phyloP scores from a whole-genome alignment of 2,888 invertebrate genomes.

The Unio pictorum region DNA sequence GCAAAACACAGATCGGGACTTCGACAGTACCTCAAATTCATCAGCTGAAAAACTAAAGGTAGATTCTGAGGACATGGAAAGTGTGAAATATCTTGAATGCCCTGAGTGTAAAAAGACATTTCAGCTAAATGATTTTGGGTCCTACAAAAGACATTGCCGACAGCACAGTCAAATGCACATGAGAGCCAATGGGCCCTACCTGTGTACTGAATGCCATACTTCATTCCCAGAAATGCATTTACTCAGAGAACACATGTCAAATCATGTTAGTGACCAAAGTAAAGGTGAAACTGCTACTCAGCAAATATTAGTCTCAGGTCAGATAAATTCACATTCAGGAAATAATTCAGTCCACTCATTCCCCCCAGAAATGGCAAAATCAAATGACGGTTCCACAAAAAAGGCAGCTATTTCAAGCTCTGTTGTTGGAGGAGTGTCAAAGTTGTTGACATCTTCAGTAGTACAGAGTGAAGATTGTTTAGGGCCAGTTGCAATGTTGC shows the following conservation, averaged over 20 bases:
- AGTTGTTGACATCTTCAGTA: too few species aligned
- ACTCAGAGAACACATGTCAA: conserved; percentile 38
- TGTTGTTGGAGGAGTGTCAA: too few species aligned
- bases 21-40: conserved; percentile 5
- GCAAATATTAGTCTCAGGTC: too few species aligned
- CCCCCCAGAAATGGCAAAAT: too few species aligned
- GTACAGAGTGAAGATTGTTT: too few species aligned
- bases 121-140: conserved; percentile 65
- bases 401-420: too few species aligned
- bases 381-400: too few species aligned
- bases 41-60: conserved; percentile 1
- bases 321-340: too few species aligned
- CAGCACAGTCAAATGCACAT: conserved; percentile 53
- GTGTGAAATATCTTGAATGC: conserved; percentile 56
- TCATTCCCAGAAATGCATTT: conserved; percentile 42
- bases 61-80: conserved; percentile 28
- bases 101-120: conserved; percentile 62
- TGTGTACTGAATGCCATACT: conserved; percentile 48
- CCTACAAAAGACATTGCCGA: conserved; percentile 62
- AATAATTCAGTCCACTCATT: too few species aligned
- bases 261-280: conserved; percentile 6
- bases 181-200: conserved; percentile 40
- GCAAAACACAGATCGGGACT: background rate
- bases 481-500: too few species aligned
- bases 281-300: too few species aligned